Conservation (phyloP, 2,888 invertebrate genomes). For the Trichacis sp. region DNA sequence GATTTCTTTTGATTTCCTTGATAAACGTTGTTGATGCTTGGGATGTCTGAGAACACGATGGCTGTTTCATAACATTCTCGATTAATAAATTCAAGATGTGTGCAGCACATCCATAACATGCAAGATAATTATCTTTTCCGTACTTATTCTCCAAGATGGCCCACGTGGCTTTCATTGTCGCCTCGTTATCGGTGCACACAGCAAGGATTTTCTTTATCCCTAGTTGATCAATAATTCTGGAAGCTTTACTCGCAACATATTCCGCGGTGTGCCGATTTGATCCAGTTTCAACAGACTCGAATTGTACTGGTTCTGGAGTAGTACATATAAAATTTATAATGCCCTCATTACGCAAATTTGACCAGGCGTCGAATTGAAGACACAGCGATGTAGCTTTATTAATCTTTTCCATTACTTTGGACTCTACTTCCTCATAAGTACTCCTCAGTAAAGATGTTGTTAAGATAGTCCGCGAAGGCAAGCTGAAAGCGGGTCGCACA, state of each 20-base stretch:
- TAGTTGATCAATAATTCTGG: conserved; percentile 41
- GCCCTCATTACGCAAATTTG: conserved; percentile 45
- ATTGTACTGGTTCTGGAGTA: conserved; percentile 49
- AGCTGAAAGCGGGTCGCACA: conserved; percentile 41
- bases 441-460: conserved; percentile 33
- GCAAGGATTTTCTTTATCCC: conserved; percentile 41
- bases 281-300: conserved; percentile 41
- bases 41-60: conserved; percentile 26
- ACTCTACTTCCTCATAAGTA: conserved; percentile 37
- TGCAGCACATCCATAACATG: conserved; percentile 45
- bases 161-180: conserved; percentile 40
- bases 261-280: conserved; percentile 46
- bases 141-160: conserved; percentile 44
- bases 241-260: conserved; percentile 42
- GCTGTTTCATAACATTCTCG: conserved; percentile 40
- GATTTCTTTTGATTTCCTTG: conserved; percentile 46
- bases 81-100: conserved; percentile 50
- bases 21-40: conserved; percentile 38
- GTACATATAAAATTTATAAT: conserved; percentile 50
- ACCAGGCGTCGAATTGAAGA: conserved; percentile 38
- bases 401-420: conserved; percentile 35
- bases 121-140: conserved; percentile 40
- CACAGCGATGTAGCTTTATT: conserved; percentile 36
- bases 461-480: conserved; percentile 33
- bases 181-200: conserved; percentile 48